Conservation (phyloP, 2,113 vertebrate genomes). For the Pteronura brasiliensis region DNA sequence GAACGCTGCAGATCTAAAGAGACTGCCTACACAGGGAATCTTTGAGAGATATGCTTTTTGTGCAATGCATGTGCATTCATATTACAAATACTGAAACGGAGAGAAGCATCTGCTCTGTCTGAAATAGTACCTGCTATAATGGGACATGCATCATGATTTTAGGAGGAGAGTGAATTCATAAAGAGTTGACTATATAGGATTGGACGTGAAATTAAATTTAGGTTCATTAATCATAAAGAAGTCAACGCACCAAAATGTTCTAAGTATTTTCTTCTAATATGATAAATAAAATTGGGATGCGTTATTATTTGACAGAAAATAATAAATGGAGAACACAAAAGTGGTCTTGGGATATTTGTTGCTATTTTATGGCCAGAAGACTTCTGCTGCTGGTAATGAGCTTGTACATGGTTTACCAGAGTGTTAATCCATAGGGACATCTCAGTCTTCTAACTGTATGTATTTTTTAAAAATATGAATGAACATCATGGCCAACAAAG, state of each 20-base stretch:
- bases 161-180: not conserved
- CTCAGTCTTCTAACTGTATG: not conserved
- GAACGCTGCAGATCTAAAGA: not conserved
- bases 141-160: not conserved
- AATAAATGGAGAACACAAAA: slow-evolving; percentile 17
- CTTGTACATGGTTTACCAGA: not conserved
- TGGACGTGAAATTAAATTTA: not conserved
- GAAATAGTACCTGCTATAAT: not conserved
- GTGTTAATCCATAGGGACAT: not conserved
- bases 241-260: not conserved
- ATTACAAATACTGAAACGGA: not conserved
- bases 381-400: not conserved
- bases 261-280: not conserved
- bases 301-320: not conserved
- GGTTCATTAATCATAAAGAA: slow-evolving; percentile 27
- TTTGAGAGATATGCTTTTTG: slow-evolving; percentile 10
- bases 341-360: not conserved
- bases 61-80: not conserved
- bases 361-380: not conserved
- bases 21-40: not conserved
- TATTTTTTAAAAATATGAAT: not conserved
- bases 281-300: not conserved
- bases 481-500: not conserved
- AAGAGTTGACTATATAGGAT: not conserved
- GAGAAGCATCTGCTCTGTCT: not conserved